phyloP scores from a whole-genome alignment of 2,888 invertebrate species.

The Drosophila kanekoi region DNA sequence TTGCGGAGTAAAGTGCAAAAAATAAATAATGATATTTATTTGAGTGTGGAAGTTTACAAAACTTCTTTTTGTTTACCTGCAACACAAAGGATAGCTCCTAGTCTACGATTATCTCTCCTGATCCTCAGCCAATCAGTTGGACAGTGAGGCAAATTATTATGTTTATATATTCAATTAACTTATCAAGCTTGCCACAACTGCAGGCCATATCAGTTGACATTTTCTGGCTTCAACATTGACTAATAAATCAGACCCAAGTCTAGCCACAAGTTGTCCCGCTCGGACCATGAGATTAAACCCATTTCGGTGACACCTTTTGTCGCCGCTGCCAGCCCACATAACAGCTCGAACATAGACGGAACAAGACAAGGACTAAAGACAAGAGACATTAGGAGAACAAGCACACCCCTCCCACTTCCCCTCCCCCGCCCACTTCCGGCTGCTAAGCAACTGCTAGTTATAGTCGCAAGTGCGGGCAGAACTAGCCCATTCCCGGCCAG shows the following conservation, averaged over 20 bases:
- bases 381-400: slow-evolving; percentile 42
- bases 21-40: too few relatives aligned
- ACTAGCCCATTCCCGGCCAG: slow-evolving; percentile 7
- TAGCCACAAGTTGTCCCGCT: slow-evolving; percentile 34
- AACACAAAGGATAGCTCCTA: background rate
- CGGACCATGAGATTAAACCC: slow-evolving; percentile 28
- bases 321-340: slow-evolving; percentile 2
- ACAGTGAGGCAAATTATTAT: background rate
- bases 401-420: slow-evolving; percentile 1
- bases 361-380: slow-evolving; percentile 12
- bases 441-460: slow-evolving; percentile 55
- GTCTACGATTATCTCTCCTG: background rate
- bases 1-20: too few relatives aligned
- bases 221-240: slow-evolving; percentile 14
- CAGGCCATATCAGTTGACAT: slow-evolving; percentile 35
- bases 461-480: slow-evolving; percentile 27
- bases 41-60: background rate
- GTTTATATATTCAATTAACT: background rate
- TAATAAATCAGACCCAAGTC: slow-evolving; percentile 49
- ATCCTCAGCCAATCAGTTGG: background rate
- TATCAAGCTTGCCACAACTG: slow-evolving; percentile 15
- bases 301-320: slow-evolving; percentile 1
- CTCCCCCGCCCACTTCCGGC: background rate
- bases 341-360: slow-evolving; percentile 8
- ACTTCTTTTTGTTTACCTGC: too few relatives aligned